Percentiles rank a stretch among this genome's conserved stretches.
These are phyloP conservation scores for Tetrax tetrax DNA, from an alignment of 2,113 vertebrate species.

Conservation along the genomic window DNA sequence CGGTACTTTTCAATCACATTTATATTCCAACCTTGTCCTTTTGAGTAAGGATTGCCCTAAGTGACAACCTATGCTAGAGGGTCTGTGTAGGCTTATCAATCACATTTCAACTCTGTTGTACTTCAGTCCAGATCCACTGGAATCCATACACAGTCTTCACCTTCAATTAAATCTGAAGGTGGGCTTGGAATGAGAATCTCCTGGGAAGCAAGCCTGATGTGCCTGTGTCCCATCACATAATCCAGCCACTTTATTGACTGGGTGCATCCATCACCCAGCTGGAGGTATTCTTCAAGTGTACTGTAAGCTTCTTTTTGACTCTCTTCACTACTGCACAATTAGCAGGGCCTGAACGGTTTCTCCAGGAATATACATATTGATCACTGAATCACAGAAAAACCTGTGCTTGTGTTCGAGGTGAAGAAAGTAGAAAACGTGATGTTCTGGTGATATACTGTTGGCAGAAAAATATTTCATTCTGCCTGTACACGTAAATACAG, in stretches of 20 bases:
- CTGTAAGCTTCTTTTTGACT: not conserved
- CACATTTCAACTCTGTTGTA: not conserved
- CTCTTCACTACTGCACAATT: not conserved
- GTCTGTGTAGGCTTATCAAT: constrained; percentile 9
- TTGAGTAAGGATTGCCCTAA: not conserved
- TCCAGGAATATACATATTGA: not conserved
- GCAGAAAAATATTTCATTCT: not conserved
- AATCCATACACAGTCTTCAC: not conserved
- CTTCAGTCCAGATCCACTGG: not conserved
- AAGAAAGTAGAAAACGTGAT: not conserved
- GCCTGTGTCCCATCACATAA: not conserved
- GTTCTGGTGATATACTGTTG: not conserved
- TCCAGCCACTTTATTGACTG: not conserved
- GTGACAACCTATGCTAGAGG: not conserved
- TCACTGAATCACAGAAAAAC: not conserved
- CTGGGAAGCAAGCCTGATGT: not conserved
- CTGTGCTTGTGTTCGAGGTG: not conserved
- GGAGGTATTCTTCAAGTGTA: not conserved
- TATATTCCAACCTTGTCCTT: constrained; percentile 3
- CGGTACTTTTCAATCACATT: not conserved
- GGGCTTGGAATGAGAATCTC: not conserved
- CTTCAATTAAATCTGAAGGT: constrained; percentile 25
- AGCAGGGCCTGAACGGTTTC: not conserved
- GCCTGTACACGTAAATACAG: not conserved
- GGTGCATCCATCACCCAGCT: not conserved